Base-by-base conservation (phyloP, 2,797 vertebrate species). In the Macrochelys suwanniensis region DNA sequence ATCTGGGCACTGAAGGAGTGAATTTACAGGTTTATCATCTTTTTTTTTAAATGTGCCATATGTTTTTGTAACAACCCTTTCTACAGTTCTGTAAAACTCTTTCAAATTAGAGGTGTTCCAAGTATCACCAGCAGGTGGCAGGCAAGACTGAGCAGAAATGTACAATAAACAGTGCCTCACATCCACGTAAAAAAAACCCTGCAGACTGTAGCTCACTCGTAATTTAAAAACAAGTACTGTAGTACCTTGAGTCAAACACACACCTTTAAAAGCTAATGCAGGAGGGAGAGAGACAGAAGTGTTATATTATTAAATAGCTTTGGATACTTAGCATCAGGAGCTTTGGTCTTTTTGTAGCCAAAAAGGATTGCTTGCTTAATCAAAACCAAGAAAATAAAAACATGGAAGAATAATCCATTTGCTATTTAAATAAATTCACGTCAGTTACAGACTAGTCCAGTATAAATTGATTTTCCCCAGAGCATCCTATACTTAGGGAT, bases 401-500 rank as follows among this genome's bases (percentile, higher is more conserved):
- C 77, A 87, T 28, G n/a, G 85, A 91, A 91, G 28, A 92, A 59
- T 88, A 65, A 94, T 80, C 86, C 85, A 68, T 42, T 71, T 71
- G 51, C 16, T 95, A 56, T 5, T 85, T 88, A 77, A 78, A 47
- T 85, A 92, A 89, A 91, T 2, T 50, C 2, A 51, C 16, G 16
- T 87, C 45, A 61, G 50, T 84, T 45, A 59, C n/a, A 84, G 91
- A 92, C 91, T 92, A 96, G 54, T 80, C 80, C 26, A 81, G 89
- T n/a, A 90, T 53, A 81, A 80, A 90, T 74, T 90, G 50, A 90
- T 92, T 95, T 82, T 89, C 90, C 61, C 92, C 84, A 86, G 6
- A 83, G 87, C 47, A 85, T 2, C 89, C 85, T 31, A 45, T 47
- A 45, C 33, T 53, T 96, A 83, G 87, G 88, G 2, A 0, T 84